A percentile compares a stretch with the other conserved stretches of the same genome.
phyloP scores from a whole-genome alignment of 2,113 vertebrate genomes.

The Pachyramphus minor region DNA sequence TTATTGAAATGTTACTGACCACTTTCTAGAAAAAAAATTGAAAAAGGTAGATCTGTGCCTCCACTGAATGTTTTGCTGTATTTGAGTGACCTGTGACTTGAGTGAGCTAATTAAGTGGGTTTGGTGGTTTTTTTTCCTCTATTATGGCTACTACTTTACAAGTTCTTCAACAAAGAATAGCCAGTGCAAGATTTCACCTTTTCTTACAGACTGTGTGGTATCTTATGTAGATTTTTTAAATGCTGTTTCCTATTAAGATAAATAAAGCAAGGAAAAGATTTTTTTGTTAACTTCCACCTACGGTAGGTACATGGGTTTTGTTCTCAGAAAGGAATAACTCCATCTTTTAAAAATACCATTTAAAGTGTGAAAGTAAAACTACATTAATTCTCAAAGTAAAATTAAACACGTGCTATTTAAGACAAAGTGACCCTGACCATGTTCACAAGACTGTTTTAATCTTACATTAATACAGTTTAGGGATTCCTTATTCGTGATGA shows the following conservation, averaged over 20 bases:
- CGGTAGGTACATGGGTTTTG: neutral
- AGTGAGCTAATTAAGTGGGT: neutral
- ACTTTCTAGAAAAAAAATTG: neutral
- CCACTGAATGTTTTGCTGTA: neutral
- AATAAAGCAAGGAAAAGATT: neutral
- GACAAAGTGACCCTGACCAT: neutral
- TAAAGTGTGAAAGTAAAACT: neutral
- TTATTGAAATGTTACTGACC: neutral
- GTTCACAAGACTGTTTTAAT: neutral
- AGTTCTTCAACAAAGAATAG: neutral
- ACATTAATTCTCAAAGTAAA: neutral
- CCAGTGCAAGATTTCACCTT: neutral
- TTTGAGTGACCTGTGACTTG: neutral
- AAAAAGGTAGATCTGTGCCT: neutral
- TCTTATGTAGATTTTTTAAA: neutral
- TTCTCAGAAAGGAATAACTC: neutral
- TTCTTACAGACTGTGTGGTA: neutral
- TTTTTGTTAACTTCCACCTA: neutral
- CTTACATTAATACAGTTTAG: neutral
- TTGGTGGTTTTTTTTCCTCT: accelerated
- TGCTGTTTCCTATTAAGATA: neutral
- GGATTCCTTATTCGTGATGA: conserved; percentile 36
- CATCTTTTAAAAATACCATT: neutral
- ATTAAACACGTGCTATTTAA: neutral
- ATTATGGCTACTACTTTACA: neutral